Evolutionary conservation across 2,113 vertebrate genomes (phyloP).

Genomic region (Chaetops frenatus): DNA sequence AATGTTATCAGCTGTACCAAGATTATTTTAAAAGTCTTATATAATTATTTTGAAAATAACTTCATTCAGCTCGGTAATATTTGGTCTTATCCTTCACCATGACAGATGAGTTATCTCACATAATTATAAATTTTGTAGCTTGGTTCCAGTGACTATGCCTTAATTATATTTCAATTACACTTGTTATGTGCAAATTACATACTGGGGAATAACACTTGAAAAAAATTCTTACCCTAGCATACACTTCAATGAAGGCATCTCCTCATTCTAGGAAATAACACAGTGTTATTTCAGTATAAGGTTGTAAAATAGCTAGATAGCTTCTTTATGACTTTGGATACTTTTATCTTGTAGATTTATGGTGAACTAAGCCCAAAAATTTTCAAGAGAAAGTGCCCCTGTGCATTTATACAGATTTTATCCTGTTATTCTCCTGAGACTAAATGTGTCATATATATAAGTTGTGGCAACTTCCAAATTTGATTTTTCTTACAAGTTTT

Average conservation of each 20-base stretch:
- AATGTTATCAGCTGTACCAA: not conserved
- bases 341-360: not conserved
- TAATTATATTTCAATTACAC: not conserved
- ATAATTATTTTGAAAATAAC: not conserved
- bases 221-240: not conserved
- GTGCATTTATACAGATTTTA: not conserved
- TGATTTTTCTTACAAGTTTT: not conserved
- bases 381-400: not conserved
- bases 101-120: not conserved
- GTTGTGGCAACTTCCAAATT: not conserved
- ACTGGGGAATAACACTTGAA: not conserved
- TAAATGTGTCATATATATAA: not conserved
- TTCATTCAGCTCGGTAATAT: not conserved
- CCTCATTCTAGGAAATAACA: not conserved
- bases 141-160: not conserved
- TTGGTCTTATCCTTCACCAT: not conserved
- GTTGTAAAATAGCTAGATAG: not conserved
- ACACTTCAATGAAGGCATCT: not conserved
- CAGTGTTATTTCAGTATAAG: not conserved
- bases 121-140: not conserved
- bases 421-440: not conserved
- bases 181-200: not conserved
- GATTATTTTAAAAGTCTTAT: not conserved
- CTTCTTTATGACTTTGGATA: not conserved
- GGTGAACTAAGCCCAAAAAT: not conserved